These are phyloP conservation scores for Sphaerodactylus townsendi DNA, from an alignment of 2,113 vertebrate genomes.

Conservation along the genomic window DNA sequence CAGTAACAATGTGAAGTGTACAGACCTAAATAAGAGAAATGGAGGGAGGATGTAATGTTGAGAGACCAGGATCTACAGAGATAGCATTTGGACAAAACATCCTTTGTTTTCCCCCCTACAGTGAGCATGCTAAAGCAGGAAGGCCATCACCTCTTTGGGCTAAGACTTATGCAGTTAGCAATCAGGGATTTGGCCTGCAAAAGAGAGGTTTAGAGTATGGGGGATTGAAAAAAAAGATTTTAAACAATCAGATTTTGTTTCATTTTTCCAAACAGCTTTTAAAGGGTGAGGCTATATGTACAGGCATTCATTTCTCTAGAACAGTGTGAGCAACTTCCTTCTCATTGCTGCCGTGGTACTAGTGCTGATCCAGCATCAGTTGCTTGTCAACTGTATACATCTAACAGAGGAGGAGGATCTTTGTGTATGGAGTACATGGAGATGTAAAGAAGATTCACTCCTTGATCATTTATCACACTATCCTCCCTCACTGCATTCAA, in stretches of 20 bases:
- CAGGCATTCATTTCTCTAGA: not conserved
- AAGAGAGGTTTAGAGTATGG: not conserved
- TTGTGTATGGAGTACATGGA: not conserved
- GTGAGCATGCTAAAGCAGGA: not conserved
- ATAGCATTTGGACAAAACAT: not conserved
- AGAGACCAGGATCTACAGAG: not conserved
- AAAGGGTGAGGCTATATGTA: not conserved
- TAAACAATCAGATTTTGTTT: not conserved
- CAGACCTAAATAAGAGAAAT: not conserved
- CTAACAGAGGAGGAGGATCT: not conserved
- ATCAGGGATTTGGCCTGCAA: not conserved
- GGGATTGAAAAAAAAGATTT: not conserved
- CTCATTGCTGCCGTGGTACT: not conserved
- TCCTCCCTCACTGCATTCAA: no score
- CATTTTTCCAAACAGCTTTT: not conserved
- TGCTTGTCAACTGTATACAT: not conserved
- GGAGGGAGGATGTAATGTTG: not conserved
- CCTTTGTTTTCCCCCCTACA: not conserved
- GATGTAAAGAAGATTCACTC: no score
- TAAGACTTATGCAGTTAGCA: not conserved
- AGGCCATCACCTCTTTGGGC: not conserved
- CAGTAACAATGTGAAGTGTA: not conserved
- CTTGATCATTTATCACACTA: no score
- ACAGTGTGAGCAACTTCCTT: not conserved
- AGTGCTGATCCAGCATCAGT: not conserved